Evolutionary conservation across 2,888 invertebrate genomes (phyloP), one percentile per base, ranked within the genome.

Genomic region (Scaptomyza parva): DNA sequence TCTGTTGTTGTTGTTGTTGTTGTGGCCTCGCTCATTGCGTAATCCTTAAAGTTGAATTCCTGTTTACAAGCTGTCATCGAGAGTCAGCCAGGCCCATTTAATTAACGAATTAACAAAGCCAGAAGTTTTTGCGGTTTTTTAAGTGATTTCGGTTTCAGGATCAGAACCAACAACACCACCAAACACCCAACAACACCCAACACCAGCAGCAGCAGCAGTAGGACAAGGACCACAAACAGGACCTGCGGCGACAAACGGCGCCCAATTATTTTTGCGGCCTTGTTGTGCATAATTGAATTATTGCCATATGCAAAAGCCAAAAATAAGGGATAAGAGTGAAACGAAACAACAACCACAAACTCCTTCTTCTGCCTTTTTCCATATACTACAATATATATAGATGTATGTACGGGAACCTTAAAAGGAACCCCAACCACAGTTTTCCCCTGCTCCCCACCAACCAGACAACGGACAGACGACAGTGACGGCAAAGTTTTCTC

Each of bases 51-150:
- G 84, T 76, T 82, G 62, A 66, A 70, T 68, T 78, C 54, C 78
- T 78, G 82, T 78, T 79, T 75, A 79, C 82, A 81, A 81, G 82
- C 79, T 82, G 83, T 76, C 79, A 73, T 73, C 76, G 73, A 66
- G 87, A 70, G 61, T 57, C 59, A 72, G 65, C 66, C 62, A 63
- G 65, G 58, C 86, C 87, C 85, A 88, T 86, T 83, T 83, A 83
- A 83, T 83, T 87, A 83, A 87, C 83, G 83, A 83, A 83, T 83
- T 87, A 87, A 82, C 88, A 83, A 83, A 86, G 86, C 83, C 88
- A 79, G 67, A 83, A 87, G 79, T 82, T 87, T 83, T 76, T 79
- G 79, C 70, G 88, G 76, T 68, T 71, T 70, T 66, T 77, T 70
- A 80, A 80, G 77, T 84, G 80, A 77, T 76, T 85, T 82, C 48